phyloP scores from a whole-genome alignment of 1,140 invertebrate species.

The Pseudomyrmex cubaensis region DNA sequence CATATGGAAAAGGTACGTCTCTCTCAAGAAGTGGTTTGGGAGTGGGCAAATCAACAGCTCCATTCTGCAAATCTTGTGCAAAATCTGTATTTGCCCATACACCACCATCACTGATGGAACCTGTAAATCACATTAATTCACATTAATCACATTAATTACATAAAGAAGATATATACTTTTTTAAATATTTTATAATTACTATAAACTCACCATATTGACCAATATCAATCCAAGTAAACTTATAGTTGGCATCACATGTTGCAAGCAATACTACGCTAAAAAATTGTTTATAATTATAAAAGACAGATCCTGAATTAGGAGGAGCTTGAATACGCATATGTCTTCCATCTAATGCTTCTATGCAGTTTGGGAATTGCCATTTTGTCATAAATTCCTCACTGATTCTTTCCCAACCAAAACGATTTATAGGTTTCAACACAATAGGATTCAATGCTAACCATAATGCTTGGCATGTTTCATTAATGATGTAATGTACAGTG shows the following conservation, averaged over 20 bases:
- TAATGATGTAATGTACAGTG: background rate
- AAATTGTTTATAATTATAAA: conserved; percentile 8
- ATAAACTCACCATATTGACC: conserved; percentile 14
- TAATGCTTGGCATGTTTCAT: background rate
- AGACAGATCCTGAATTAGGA: background rate
- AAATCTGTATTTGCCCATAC: conserved; percentile 14
- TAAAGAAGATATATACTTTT: too few relatives aligned
- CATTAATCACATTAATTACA: too few relatives aligned
- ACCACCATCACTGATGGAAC: background rate
- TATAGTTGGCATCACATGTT: background rate
- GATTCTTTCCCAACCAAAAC: background rate
- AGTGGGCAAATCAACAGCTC: background rate
- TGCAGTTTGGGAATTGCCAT: background rate
- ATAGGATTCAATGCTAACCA: background rate
- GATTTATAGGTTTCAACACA: background rate
- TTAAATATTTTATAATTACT: too few relatives aligned
- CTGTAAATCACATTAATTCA: conserved; percentile 1
- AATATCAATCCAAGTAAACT: conserved; percentile 1
- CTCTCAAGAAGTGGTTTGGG: background rate
- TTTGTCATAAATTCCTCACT: background rate
- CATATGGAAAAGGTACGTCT: background rate
- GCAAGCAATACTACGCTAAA: background rate
- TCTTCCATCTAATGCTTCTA: background rate
- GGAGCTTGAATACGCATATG: conserved; percentile 18
- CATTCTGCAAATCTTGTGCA: background rate